Conservation (phyloP, 2,888 invertebrate genomes). For the Agrochola lota region DNA sequence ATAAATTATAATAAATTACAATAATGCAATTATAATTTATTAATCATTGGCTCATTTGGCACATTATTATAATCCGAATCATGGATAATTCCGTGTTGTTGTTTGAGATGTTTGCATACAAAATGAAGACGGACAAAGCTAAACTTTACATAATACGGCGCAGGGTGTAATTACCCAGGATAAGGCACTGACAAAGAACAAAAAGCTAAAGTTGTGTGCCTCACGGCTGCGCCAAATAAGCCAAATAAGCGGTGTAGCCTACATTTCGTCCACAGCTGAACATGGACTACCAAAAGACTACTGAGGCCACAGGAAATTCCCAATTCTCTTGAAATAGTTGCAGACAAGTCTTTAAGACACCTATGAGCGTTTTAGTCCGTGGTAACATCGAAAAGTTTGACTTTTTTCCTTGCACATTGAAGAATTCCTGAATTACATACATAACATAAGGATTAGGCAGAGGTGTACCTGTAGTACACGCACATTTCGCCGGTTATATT, state of each 20-base stretch:
- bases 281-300: background rate
- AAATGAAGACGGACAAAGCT: background rate
- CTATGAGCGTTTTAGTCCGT: no score
- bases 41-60: constrained; percentile 21
- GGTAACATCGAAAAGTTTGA: no score
- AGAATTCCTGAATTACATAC: no score
- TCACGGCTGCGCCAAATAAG: no score
- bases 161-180: no score
- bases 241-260: background rate
- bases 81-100: constrained; percentile 17
- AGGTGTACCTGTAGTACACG: no score
- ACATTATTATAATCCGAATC: constrained; percentile 26
- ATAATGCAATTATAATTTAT: constrained; percentile 37
- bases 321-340: background rate
- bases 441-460: no score
- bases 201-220: no score
- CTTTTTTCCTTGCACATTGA: no score
- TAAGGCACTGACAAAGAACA: no score
- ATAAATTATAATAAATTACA: constrained; percentile 45
- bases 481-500: no score
- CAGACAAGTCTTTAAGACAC: no score
- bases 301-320: background rate
- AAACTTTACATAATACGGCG: background rate
- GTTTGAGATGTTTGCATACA: background rate
- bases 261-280: background rate